Base-by-base conservation (phyloP, 2,113 vertebrate species). In the Ciconia maguari region DNA sequence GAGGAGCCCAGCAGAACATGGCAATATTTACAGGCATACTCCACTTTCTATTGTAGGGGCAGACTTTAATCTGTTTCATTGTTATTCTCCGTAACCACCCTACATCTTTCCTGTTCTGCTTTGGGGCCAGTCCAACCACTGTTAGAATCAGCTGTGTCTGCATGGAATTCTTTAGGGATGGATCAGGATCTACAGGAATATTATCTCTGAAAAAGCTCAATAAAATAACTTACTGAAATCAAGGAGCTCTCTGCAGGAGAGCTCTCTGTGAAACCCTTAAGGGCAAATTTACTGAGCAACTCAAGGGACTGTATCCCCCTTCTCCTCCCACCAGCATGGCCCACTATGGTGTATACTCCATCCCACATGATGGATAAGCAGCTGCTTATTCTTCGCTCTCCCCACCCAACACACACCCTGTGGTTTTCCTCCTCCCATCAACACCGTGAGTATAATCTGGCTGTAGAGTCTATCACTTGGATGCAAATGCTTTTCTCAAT, bases 1-100 rank as follows among this genome's bases (percentile, higher is more conserved):
- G 51, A 94, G 92, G 87, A 95, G 25, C 44, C 68, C 60, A 83
- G 7, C 41, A 60, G 87, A 80, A n/a, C 52, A 30, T 57, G 80
- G 51, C 66, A 94, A 74, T 91, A 89, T 93, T 94, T 95, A 89
- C 62, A 76, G 85, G 89, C 70, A 55, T 19, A 49, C 58, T 95
- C 46, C 42, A 82, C 77, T 97, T 91, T 87, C 91, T 87, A 54
- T 89, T 91, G 83, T 79, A 82, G 26, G 22, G 36, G 17, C 46
- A 72, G 93, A 93, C 96, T 90, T 94, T 95, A 91, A 94, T 95
- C 87, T 92, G 41, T 78, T 83, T 90, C 88, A 89, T 87, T 91
- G 60, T 89, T 91, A 76, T 82, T 93, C 71, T 88, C 71, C 49
- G 78, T 70, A 80, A 74, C 46, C 64, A 94, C 65, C 76, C 84